A percentile compares a stretch with the other conserved stretches of the same genome.
phyloP scores from a whole-genome alignment of 1,140 invertebrate genomes.

The Bombus vancouverensis region DNA sequence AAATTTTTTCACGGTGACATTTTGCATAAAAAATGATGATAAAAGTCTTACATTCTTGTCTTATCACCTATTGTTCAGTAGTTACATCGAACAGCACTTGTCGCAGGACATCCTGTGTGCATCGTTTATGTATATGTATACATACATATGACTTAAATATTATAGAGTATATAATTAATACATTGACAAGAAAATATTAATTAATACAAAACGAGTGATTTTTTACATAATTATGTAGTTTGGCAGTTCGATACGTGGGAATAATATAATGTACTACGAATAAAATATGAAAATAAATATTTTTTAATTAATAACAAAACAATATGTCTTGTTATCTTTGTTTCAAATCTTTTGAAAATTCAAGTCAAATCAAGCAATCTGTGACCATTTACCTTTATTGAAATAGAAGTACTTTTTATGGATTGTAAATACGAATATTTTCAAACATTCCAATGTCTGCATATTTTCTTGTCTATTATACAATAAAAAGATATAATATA shows the following conservation, averaged over 20 bases:
- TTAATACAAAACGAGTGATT: slow-evolving; percentile 27
- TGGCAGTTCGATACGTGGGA: neutral
- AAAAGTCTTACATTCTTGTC: too few species aligned
- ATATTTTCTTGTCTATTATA: slow-evolving; percentile 53
- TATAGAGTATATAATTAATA: slow-evolving; percentile 28
- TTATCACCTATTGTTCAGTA: too few species aligned
- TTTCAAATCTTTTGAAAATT: neutral
- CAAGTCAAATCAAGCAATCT: neutral
- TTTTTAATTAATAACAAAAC: slow-evolving; percentile 4
- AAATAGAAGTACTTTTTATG: neutral
- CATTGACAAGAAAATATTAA: slow-evolving; percentile 50
- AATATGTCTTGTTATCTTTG: neutral
- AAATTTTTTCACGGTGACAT: neutral
- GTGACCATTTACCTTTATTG: neutral
- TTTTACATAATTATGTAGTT: slow-evolving; percentile 29
- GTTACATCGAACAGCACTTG: too few species aligned
- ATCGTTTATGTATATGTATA: slow-evolving; percentile 33
- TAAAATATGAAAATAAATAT: slow-evolving; percentile 34
- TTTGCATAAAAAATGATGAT: too few species aligned
- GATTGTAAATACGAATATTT: neutral
- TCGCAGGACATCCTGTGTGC: too few species aligned
- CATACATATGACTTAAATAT: slow-evolving; percentile 44
- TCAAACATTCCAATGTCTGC: neutral
- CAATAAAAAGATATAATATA: neutral
- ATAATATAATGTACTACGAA: neutral